These are phyloP conservation scores for Engraulis encrasicolus DNA, from an alignment of 2,113 vertebrate species.

Conservation along the genomic window DNA sequence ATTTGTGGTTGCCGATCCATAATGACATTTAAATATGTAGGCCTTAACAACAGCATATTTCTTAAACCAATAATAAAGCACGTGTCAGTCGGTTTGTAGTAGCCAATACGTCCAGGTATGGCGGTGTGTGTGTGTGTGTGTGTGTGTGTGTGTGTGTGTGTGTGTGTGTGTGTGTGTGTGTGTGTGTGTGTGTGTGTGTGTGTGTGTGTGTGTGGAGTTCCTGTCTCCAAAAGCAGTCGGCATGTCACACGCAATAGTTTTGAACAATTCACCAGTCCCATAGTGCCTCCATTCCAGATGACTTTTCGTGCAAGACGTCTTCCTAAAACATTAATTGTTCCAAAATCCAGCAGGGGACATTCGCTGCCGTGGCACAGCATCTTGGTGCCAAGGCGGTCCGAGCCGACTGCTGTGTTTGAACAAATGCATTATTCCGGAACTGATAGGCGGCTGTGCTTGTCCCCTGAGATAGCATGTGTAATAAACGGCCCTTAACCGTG, in stretches of 20 bases:
- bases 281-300: not conserved
- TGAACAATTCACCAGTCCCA: not conserved
- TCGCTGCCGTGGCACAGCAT: conserved; percentile 14
- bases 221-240: too few relatives aligned
- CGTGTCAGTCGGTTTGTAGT: not conserved
- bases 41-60: too few relatives aligned
- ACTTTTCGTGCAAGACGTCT: conserved; percentile 11
- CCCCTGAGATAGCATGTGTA: conserved; percentile 17
- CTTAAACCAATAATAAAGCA: not conserved
- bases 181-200: too few relatives aligned
- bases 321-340: conserved; percentile 35
- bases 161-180: too few relatives aligned
- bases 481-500: conserved; percentile 27
- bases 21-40: too few relatives aligned
- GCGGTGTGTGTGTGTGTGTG: not conserved
- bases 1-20: too few relatives aligned
- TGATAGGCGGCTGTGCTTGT: conserved; percentile 14
- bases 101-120: not conserved
- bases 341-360: conserved; percentile 32
- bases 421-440: conserved; percentile 33
- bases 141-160: too few relatives aligned
- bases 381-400: not conserved
- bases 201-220: too few relatives aligned
- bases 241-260: not conserved
- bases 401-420: conserved; percentile 20